Conservation (phyloP, 2,888 invertebrate species). For the Himalopsyche kuldschensis region DNA sequence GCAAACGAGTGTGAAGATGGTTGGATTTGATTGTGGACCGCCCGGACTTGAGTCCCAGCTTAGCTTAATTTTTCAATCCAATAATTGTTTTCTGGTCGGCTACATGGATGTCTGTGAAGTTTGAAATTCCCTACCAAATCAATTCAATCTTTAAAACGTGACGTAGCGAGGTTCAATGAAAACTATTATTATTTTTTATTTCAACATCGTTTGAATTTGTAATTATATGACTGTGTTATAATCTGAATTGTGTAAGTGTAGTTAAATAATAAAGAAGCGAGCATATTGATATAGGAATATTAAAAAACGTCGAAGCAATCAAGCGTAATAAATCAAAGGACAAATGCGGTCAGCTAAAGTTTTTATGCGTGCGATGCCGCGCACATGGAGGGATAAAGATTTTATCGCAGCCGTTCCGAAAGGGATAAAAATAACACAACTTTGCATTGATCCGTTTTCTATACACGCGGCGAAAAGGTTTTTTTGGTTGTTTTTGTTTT, state of each 20-base stretch:
- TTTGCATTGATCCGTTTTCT: not conserved
- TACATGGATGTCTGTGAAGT: no score
- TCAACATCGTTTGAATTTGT: not conserved
- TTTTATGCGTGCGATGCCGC: slow-evolving; percentile 3
- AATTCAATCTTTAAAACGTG: no score
- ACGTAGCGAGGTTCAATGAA: no score
- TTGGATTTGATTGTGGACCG: no score
- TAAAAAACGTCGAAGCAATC: not conserved
- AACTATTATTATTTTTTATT: no score
- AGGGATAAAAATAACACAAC: slow-evolving; percentile 5
- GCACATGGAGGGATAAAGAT: slow-evolving; percentile 7
- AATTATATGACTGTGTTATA: not conserved
- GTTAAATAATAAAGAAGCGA: no score
- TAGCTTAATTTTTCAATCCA: no score
- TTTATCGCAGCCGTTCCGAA: slow-evolving; percentile 8
- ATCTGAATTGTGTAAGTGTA: no score
- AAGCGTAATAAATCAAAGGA: slow-evolving; percentile 3
- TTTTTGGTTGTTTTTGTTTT: not conserved
- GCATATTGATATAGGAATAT: not conserved
- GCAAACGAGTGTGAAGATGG: no score
- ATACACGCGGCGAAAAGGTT: not conserved
- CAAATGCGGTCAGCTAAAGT: slow-evolving; percentile 11
- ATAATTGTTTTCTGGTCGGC: no score
- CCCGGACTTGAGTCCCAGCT: no score
- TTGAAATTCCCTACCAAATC: no score